These are phyloP conservation scores for Fragum fragum DNA, from an alignment of 2,888 invertebrate species.

Conservation along the genomic window DNA sequence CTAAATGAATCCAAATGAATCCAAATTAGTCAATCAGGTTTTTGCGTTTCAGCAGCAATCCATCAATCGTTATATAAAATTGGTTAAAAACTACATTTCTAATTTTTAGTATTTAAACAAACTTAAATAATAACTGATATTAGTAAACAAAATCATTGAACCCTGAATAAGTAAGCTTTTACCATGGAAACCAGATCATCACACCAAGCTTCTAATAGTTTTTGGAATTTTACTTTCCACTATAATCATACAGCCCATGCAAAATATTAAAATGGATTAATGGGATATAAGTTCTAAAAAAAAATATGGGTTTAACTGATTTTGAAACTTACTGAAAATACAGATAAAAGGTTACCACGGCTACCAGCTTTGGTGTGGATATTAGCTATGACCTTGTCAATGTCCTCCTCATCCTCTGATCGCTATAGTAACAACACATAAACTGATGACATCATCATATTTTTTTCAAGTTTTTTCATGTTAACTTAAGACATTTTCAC, in stretches of 20 bases:
- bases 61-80: no score
- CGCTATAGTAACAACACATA: constrained; percentile 55
- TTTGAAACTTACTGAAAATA: constrained; percentile 66
- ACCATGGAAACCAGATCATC: background rate
- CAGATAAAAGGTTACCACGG: constrained; percentile 70
- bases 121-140: no score
- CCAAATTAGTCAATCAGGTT: no score
- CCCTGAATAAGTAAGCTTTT: background rate
- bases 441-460: constrained; percentile 29
- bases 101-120: no score
- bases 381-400: constrained; percentile 78
- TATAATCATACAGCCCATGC: constrained; percentile 14
- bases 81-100: no score
- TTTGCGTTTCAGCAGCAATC: no score
- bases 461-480: background rate
- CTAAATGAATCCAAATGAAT: no score
- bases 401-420: constrained; percentile 78
- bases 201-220: no score
- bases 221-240: constrained; percentile 1
- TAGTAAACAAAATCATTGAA: background rate
- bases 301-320: constrained; percentile 2
- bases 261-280: constrained; percentile 4
- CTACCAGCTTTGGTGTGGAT: constrained; percentile 58
- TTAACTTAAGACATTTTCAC: no score
- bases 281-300: background rate